A percentile compares a stretch with the other conserved stretches of the same genome.
These are phyloP conservation scores for Gorilla gorilla DNA, from an alignment of 2,113 vertebrate genomes.

Conservation along the genomic window DNA sequence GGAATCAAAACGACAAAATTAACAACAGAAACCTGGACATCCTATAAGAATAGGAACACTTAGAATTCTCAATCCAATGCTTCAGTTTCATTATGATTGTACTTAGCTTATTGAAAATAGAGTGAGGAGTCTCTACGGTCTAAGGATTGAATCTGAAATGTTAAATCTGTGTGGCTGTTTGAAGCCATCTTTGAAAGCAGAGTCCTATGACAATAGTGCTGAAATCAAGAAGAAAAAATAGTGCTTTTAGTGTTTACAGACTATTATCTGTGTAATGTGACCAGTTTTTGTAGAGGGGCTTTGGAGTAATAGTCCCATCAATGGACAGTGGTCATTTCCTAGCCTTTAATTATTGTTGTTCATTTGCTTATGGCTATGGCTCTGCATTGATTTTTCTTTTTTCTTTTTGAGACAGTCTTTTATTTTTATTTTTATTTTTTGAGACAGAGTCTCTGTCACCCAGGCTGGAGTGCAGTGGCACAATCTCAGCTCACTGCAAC, in stretches of 20 bases:
- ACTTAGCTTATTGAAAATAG: background rate
- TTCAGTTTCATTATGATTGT: background rate
- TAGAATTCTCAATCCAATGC: background rate
- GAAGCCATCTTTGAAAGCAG: background rate
- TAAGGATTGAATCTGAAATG: background rate
- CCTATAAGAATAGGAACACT: background rate
- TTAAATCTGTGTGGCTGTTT: background rate
- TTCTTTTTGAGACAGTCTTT: background rate
- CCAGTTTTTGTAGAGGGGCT: background rate
- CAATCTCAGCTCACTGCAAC: too few species aligned
- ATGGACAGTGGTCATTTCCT: background rate
- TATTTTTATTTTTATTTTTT: too few species aligned
- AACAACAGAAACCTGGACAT: background rate
- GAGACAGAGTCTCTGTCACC: too few species aligned
- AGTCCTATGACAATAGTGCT: background rate
- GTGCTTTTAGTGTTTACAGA: background rate
- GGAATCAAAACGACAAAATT: slow-evolving; percentile 21
- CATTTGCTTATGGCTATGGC: slow-evolving; percentile 31
- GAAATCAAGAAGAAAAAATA: background rate
- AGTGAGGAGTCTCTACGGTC: background rate
- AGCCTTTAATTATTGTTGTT: slow-evolving; percentile 36
- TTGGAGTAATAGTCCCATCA: background rate
- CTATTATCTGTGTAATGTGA: background rate
- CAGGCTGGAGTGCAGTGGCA: too few species aligned
- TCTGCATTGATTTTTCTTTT: slow-evolving; percentile 29